Base-by-base conservation (phyloP, 2,888 invertebrate species). In the Ernsta delagoae region DNA sequence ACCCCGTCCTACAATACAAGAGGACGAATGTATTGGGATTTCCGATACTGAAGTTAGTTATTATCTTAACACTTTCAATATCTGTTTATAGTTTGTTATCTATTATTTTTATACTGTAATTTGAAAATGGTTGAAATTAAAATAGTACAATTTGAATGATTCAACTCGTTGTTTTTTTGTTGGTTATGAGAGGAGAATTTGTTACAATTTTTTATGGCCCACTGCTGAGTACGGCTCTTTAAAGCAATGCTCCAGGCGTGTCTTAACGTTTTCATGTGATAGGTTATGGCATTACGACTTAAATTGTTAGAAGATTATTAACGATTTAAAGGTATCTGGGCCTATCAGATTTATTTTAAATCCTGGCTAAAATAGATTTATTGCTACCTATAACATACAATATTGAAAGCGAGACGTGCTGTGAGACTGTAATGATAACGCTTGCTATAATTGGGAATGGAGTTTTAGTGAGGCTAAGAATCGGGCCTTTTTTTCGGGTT, bases 191-290 rank as follows among this genome's bases (percentile, higher is more conserved):
- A 56, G 50, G 50, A 53, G 24, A 53, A 53, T 24, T 24, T 56
- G 56, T 24, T 56, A 36, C 31, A 56, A 56, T 36, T n/a, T 4
- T 36, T 56, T 56, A 36, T 56, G 56, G n/a, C 56, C 56, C 56
- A 56, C 56, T 56, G 31, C 56, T 56, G 56, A 36, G 56, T 36
- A 56, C 56, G 56, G 36, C 53, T 53, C 53, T 53, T 53, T 24
- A 53, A 53, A 53, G 53, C 53, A 53, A 53, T 53, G 53, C 53
- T 53, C 53, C 53, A 53, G 53, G 53, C 53, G 24, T 53, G 53
- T 24, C 16, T 50, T 48, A 24, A 16, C 39, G 6, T 8, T 24
- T 24, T 24, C 7, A 24, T 8, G 9, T 53, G 53, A 24, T 53
- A 24, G 24, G 9, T 9, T 53, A 24, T 53, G 53, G 24, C 53